Base-by-base conservation (phyloP, 2,113 vertebrate species). In the Haemorhous mexicanus region DNA sequence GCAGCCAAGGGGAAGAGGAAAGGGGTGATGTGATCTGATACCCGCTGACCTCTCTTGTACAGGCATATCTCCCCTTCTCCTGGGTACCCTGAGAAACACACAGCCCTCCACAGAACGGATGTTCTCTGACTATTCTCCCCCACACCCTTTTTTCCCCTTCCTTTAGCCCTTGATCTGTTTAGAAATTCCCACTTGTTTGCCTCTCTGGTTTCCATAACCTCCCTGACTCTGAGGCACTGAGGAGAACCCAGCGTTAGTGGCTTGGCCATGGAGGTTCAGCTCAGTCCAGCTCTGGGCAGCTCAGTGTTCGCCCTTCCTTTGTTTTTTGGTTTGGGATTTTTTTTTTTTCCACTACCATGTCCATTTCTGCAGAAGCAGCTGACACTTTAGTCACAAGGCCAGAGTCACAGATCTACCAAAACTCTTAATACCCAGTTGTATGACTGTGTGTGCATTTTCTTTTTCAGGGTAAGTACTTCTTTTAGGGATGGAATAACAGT, bases 301-400 rank as follows among this genome's bases (percentile, higher is more conserved):
- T 94, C 64, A 50, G 61, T 46, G 32, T 77, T 96, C 2, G 0
- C 41, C 82, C 55, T 69, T 19, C 50, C 61, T 91, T 79, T 88
- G 22, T 4, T 30, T 66, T 76, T 63, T 6, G 27, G 23, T 72
- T 56, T n/a, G 35, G 22, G n/a, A 39, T 56, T 56, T 19, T n/a
- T 47, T 39, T 35, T 47, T 89, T 92, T 93, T 81, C 87, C 95
- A 91, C 88, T 93, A 69, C 79, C 46, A 50, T 24, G 35, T 75
- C 82, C 53, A 81, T 92, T 90, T 91, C 90, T 94, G 72, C 62
- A 94, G 87, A 88, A 90, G 70, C 94, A 96, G 96, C 92, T 97
- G 95, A 96, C 91, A 87, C 77, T 94, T 94, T 9, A 93, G 90
- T 97, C 96, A 97, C 80, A 97, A 94, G 95, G 90, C 92, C 86